A percentile compares a stretch with the other conserved stretches of the same genome.
phyloP scores from a whole-genome alignment of 2,797 vertebrate species.

The Neostethus bicornis region DNA sequence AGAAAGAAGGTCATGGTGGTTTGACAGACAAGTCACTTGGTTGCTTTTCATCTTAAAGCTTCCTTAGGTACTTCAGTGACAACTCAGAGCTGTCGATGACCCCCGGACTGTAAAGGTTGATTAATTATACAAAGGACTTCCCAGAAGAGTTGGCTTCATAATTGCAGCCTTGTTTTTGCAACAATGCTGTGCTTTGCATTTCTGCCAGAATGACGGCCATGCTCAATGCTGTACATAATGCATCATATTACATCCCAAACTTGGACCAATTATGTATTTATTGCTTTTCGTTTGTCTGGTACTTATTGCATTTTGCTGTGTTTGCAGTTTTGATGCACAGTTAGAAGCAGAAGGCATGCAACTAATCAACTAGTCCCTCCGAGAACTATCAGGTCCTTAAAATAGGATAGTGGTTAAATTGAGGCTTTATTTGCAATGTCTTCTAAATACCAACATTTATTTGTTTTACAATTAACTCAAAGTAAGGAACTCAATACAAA shows the following conservation, averaged over 20 bases:
- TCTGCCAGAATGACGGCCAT: constrained; percentile 35
- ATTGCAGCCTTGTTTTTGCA: constrained; percentile 37
- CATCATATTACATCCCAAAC: constrained; percentile 24
- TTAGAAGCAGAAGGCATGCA: constrained; percentile 13
- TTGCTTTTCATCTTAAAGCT: constrained; percentile 44
- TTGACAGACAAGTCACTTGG: constrained; percentile 29
- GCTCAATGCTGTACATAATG: constrained; percentile 33
- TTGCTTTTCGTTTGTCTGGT: constrained; percentile 39
- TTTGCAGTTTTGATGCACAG: constrained; percentile 48
- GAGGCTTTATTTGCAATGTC: constrained; percentile 48
- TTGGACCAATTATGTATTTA: constrained; percentile 56
- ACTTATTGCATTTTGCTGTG: constrained; percentile 53
- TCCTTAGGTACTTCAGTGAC: constrained; percentile 31
- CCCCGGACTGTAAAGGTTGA: constrained; percentile 41
- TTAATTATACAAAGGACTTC: constrained; percentile 49
- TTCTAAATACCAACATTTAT: constrained; percentile 55
- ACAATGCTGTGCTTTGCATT: constrained; percentile 22
- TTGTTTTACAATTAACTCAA: constrained; percentile 45
- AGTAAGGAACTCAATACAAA: constrained; percentile 9
- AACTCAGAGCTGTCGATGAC: constrained; percentile 36
- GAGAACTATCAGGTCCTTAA: constrained; percentile 68
- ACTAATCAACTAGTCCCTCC: constrained; percentile 39
- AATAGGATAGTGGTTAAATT: constrained; percentile 50
- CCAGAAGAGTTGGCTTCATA: constrained; percentile 29
- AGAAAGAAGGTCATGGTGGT: constrained; percentile 21